Percentiles rank a stretch among this genome's conserved stretches.
Evolutionary conservation across 2,797 vertebrate genomes (phyloP).

Genomic region (Enteromius thamalakanensis): DNA sequence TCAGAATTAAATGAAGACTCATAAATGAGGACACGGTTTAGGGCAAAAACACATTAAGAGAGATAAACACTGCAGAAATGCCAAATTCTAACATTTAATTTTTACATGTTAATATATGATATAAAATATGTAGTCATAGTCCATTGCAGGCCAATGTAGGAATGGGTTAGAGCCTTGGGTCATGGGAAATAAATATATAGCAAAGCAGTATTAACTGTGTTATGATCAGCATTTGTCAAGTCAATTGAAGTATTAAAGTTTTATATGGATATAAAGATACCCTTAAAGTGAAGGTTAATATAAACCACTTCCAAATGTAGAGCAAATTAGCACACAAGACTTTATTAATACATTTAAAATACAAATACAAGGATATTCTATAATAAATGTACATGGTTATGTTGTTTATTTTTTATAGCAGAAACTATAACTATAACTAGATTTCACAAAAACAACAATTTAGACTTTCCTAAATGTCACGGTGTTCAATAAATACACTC

Average conservation of each 20-base stretch:
- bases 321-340: not conserved
- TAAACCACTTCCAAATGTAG: not conserved
- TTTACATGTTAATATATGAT: not conserved
- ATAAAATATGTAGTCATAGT: not conserved
- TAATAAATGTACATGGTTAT: not conserved
- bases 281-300: not conserved
- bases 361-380: not conserved
- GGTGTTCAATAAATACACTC: not conserved
- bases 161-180: not conserved
- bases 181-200: not conserved
- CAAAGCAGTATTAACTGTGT: not conserved
- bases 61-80: not conserved
- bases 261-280: not conserved
- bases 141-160: not conserved
- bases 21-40: not conserved
- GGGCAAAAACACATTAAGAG: not conserved
- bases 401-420: not conserved
- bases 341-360: constrained; percentile 35
- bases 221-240: not conserved
- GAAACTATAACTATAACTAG: not conserved
- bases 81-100: not conserved
- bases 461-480: not conserved
- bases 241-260: not conserved
- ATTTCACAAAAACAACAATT: constrained; percentile 1
- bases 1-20: not conserved